phyloP scores from a whole-genome alignment of 2,113 vertebrate species.

The Callocephalon fimbriatum region DNA sequence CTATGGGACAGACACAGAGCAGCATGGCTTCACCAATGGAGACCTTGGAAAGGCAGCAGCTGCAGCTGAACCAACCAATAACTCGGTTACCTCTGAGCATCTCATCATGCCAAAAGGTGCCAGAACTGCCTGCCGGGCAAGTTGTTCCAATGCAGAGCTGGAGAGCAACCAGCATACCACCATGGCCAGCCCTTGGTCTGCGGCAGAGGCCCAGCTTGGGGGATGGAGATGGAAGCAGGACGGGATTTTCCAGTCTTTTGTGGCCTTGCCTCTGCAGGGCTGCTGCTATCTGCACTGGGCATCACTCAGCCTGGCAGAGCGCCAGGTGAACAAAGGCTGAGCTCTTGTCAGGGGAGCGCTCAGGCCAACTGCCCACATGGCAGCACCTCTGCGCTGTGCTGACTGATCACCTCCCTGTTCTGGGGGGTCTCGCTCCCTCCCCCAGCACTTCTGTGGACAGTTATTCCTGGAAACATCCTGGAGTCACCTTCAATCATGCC shows the following conservation, averaged over 20 bases:
- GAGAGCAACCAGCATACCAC: not conserved
- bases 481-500: not conserved
- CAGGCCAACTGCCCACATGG: not conserved
- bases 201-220: not conserved
- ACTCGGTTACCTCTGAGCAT: not conserved
- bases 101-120: not conserved
- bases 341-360: not conserved
- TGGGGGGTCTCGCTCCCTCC: not conserved
- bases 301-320: not conserved
- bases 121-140: not conserved
- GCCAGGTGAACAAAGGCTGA: fast-evolving
- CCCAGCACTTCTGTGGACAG: not conserved
- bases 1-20: not conserved
- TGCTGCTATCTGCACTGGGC: not conserved
- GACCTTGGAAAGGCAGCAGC: not conserved
- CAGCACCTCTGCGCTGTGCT: not conserved
- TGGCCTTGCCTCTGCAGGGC: not conserved
- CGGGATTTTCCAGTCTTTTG: not conserved
- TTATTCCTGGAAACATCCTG: constrained; percentile 9
- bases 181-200: not conserved
- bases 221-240: not conserved
- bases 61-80: not conserved
- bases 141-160: not conserved
- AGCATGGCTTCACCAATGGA: fast-evolving
- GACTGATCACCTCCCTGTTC: not conserved